phyloP scores from a whole-genome alignment of 2,888 invertebrate genomes.

The Beris morrisii region DNA sequence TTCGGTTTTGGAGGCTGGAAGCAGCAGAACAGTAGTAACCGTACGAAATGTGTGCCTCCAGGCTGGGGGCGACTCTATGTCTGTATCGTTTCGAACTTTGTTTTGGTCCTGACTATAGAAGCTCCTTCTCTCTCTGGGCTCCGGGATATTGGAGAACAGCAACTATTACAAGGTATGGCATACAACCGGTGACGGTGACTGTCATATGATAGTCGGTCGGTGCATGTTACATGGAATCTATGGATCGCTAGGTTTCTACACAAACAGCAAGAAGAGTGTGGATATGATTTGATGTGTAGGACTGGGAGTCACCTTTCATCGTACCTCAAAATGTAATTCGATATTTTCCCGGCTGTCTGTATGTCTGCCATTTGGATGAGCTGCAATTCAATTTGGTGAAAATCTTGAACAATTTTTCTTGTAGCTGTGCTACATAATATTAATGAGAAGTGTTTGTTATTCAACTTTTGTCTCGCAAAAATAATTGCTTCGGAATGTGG shows the following conservation, averaged over 20 bases:
- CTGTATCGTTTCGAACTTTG: constrained; percentile 14
- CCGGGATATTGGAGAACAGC: background rate
- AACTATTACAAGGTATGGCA: background rate
- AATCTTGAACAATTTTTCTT: constrained; percentile 1
- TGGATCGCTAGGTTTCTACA: background rate
- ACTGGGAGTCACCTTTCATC: background rate
- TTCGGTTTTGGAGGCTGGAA: constrained; percentile 8
- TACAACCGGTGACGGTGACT: background rate
- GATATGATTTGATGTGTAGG: background rate
- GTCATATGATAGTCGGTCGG: constrained; percentile 8
- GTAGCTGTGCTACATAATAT: no score
- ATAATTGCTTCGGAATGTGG: no score
- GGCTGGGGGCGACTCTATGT: constrained; percentile 17
- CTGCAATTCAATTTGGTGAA: constrained; percentile 18
- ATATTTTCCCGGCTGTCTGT: constrained; percentile 13
- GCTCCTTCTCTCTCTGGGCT: background rate
- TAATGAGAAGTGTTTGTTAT: no score
- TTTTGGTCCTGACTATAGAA: background rate
- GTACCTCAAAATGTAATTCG: constrained; percentile 22
- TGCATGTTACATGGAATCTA: constrained; percentile 19
- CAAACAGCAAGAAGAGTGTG: constrained; percentile 6
- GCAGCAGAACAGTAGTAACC: background rate
- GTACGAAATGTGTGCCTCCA: background rate
- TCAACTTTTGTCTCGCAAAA: no score
- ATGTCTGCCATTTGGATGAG: constrained; percentile 26